Conservation (phyloP, 2,113 vertebrate species). For the Microcebus murinus region DNA sequence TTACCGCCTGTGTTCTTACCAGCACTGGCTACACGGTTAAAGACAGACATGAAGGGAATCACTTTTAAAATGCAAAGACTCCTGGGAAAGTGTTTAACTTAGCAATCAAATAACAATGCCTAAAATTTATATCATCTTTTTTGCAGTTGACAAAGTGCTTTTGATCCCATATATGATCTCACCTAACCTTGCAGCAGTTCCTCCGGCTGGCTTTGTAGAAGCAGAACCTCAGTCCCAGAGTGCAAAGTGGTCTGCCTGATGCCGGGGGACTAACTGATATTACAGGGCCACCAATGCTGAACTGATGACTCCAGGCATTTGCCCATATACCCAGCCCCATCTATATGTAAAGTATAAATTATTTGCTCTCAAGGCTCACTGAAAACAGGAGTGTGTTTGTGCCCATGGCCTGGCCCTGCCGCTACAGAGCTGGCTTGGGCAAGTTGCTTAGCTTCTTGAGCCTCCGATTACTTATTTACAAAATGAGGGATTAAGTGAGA, state of each 20-base stretch:
- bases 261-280: neutral
- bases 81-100: neutral
- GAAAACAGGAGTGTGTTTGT: neutral
- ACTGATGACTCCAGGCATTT: neutral
- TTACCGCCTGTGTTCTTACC: neutral
- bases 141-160: neutral
- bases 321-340: too few relatives aligned
- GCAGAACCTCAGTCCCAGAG: neutral
- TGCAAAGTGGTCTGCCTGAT: neutral
- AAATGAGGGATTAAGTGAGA: neutral
- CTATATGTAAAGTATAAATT: neutral
- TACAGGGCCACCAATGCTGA: neutral
- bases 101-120: neutral
- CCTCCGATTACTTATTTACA: neutral
- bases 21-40: neutral
- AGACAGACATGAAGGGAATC: neutral
- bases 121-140: neutral
- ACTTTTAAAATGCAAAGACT: slow-evolving; percentile 55
- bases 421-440: neutral
- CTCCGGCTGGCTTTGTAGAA: neutral
- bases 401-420: neutral
- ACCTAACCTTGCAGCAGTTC: neutral
- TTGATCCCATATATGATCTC: neutral
- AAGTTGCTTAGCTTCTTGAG: neutral
- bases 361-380: neutral